Base-by-base conservation (phyloP, 2,113 vertebrate species). In the Carettochelys insculpta region DNA sequence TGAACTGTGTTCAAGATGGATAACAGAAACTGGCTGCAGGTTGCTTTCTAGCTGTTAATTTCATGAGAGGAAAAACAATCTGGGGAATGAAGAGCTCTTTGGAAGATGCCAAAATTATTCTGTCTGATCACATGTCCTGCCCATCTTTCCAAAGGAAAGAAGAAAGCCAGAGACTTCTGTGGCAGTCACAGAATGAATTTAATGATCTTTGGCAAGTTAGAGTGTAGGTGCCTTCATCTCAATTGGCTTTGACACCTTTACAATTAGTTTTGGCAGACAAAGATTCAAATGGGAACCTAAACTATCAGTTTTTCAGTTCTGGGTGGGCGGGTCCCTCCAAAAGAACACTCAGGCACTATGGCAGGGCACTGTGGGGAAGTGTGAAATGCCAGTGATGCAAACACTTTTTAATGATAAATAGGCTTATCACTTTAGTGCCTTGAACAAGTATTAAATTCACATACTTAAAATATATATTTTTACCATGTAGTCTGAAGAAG, bases 401-500 rank as follows among this genome's bases (percentile, higher is more conserved):
- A 73, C 38, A 43, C 24, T 25, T 27, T 73, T 43, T 27, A 73
- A 24, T 71, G 20, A 11, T 43, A 71, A 71, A 13, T 12, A 71
- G 22, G 31, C 13, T 34, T 61, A 41, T 20, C 58, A 61, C 58
- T 34, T 31, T 45, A 45, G 43, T 25, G 27, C 1, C 41, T 45
- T 43, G 38, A 12, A 45, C 71, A 27, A 45, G 41, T 45, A 43
- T 75, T 75, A 75, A 45, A 75, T 75, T 71, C 68, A 78, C 31
- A 78, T 20, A 50, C 29, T 34, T 16, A 52, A 53, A 53, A 38
- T 47, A 47, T 53, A 29, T 58, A 71, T 41, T 92, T 89, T 98
- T 97, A 99, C 99, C 99, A 99, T 99, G 89, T 99, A 99, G 95
- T 99, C 99, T 3, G 99, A 99, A 83, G 99, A 99, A 90, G 99